phyloP scores from a whole-genome alignment of 2,888 invertebrate species.

The Apamea sordens region DNA sequence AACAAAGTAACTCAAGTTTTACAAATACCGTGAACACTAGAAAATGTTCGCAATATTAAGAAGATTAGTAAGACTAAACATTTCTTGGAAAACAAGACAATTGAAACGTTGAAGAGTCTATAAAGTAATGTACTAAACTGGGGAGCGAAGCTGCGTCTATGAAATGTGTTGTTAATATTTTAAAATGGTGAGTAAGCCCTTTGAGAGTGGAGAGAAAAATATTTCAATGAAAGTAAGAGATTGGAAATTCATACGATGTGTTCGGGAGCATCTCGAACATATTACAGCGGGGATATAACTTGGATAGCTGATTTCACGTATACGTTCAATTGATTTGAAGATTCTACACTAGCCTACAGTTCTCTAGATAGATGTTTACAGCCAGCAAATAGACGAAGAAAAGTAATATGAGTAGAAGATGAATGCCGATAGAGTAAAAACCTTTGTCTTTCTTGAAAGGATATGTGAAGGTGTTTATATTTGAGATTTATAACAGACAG shows the following conservation, averaged over 20 bases:
- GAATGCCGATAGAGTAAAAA: conserved; percentile 43
- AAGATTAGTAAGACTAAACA: conserved; percentile 35
- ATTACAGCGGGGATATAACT: conserved; percentile 47
- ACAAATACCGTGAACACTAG: conserved; percentile 22
- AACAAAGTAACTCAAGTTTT: conserved; percentile 28
- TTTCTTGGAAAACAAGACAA: conserved; percentile 50
- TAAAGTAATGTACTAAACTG: conserved; percentile 26
- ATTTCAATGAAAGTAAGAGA: conserved; percentile 58
- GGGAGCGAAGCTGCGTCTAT: conserved; percentile 23
- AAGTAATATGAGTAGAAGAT: conserved; percentile 37
- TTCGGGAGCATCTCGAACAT: conserved; percentile 30
- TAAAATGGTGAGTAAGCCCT: conserved; percentile 49
- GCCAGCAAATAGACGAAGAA: conserved; percentile 28
- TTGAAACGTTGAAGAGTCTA: conserved; percentile 32
- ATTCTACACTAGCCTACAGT: conserved; percentile 12
- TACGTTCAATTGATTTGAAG: conserved; percentile 55
- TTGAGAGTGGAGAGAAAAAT: conserved; percentile 53
- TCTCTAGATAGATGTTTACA: conserved; percentile 32
- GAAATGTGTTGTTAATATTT: conserved; percentile 60
- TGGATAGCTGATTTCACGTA: conserved; percentile 55
- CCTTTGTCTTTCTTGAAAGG: conserved; percentile 57
- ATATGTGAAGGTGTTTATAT: conserved; percentile 59
- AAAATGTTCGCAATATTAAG: conserved; percentile 39
- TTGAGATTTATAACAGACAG: conserved; percentile 52
- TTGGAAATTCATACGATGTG: conserved; percentile 55